Conservation (phyloP, 2,797 vertebrate species). For the Myotis vivesi region DNA sequence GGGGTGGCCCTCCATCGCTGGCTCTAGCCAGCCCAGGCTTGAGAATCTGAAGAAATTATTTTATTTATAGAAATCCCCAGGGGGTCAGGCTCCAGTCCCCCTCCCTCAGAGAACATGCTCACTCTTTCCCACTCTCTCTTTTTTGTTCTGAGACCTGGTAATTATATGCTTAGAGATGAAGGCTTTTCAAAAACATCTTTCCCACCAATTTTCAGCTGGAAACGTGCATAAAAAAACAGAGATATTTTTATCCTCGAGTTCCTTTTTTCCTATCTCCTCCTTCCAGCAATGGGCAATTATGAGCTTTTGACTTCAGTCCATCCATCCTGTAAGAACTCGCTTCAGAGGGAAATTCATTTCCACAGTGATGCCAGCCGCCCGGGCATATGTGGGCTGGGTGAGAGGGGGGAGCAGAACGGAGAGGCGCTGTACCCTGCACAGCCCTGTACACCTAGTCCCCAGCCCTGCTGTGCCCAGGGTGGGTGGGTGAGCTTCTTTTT, state of each 20-base stretch:
- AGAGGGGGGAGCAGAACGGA: conserved; percentile 58
- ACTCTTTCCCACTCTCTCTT: background rate
- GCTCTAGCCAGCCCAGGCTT: background rate
- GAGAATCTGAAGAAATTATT: conserved; percentile 44
- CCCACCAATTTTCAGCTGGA: conserved; percentile 85
- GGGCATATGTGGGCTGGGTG: conserved; percentile 56
- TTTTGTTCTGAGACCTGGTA: conserved; percentile 84
- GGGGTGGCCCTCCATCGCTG: background rate
- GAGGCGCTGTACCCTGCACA: conserved; percentile 64
- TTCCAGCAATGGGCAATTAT: conserved; percentile 84
- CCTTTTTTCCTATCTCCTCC: conserved; percentile 59
- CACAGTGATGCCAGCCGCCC: conserved; percentile 68
- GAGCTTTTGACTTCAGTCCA: conserved; percentile 82
- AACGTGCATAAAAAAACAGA: conserved; percentile 83
- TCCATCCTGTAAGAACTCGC: conserved; percentile 80
- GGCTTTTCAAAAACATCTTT: conserved; percentile 87
- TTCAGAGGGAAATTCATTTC: conserved; percentile 80
- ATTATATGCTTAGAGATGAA: conserved; percentile 84
- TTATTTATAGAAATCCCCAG: conserved; percentile 64
- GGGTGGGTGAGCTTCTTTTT: conserved; percentile 6
- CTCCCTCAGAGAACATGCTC: background rate
- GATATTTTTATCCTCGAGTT: conserved; percentile 83
- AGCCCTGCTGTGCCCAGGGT: background rate
- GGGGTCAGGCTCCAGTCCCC: background rate
- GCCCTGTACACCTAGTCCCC: conserved; percentile 73